Evolutionary conservation across 2,888 invertebrate species (phyloP), one percentile per base, ranked within the genome.

Genomic region (Micoletzkya japonica): DNA sequence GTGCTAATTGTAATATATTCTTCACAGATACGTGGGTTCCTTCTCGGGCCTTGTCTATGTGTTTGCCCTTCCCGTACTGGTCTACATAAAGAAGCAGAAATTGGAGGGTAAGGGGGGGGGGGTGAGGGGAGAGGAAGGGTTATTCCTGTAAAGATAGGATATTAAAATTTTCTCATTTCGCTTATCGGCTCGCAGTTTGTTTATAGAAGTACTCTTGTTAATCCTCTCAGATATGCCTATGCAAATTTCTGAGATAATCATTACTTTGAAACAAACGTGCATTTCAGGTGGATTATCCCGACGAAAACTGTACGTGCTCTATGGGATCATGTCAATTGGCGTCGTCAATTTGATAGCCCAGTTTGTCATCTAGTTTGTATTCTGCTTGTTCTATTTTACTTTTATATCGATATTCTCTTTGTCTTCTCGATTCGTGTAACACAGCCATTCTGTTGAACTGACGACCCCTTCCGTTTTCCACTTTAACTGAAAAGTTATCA

Each of bases 11-110:
- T 44, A 44, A 14, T 44, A 44, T 44, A 56, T 26, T 56, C 26
- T 14, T 86, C 88, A 76, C 86, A 92, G 93, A 81, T 94, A 92
- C 86, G 92, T 93, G 90, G 94, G 94, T 57, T 92, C 94, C 0
- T 87, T 93, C 28, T 92, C 93, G 82, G 94, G 94, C 0, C 87
- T 94, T 66, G 90, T 93, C 0, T 93, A 93, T 86, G 90, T 94
- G 14, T 94, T 94, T 87, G 90, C 92, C 0, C 87, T 94, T 30
- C 94, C 94, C 0, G 91, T 91, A 72, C 84, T 92, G n/a, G 88
- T 94, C 17, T 91, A 93, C 82, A 87, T 93, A 73, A 89, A 90
- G 2, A 91, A 91, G 2, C 87, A 91, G 37, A 88, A 89, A 70
- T 88, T 63, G 61, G 63, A 39, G 26, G 60, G 0, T 81, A 87